These are phyloP conservation scores for Lanistes nyassanus DNA, from an alignment of 1,140 invertebrate genomes.

Conservation along the genomic window DNA sequence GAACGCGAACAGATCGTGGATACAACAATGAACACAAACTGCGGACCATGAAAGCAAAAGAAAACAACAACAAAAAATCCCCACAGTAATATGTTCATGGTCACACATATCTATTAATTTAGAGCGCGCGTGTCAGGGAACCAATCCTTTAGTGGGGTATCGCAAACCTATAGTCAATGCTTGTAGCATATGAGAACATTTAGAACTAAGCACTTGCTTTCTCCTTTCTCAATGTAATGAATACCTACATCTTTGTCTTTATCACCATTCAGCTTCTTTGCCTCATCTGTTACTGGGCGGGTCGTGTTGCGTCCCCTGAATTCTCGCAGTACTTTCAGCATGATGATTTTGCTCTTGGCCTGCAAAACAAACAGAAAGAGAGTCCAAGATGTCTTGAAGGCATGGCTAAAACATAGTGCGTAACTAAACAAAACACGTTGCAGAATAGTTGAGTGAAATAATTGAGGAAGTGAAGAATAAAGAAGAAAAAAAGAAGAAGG, in stretches of 20 bases:
- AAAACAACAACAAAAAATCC: too few relatives aligned
- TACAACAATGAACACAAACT: too few relatives aligned
- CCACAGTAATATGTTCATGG: too few relatives aligned
- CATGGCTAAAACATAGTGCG: background rate
- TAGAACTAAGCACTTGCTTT: too few relatives aligned
- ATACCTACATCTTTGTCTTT: conserved; percentile 28
- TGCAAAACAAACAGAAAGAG: conserved; percentile 36
- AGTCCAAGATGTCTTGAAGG: background rate
- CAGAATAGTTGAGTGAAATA: conserved; percentile 5
- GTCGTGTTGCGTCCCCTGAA: conserved; percentile 52
- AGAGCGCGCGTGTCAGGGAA: too few relatives aligned
- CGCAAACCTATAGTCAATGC: too few relatives aligned
- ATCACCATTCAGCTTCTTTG: conserved; percentile 24
- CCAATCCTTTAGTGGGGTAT: too few relatives aligned
- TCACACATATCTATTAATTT: too few relatives aligned
- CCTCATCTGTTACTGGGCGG: conserved; percentile 46
- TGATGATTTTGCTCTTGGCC: conserved; percentile 65
- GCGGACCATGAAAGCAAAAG: too few relatives aligned
- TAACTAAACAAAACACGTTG: background rate
- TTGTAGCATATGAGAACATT: too few relatives aligned
- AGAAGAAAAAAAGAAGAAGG: background rate
- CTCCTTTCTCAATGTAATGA: too few relatives aligned
- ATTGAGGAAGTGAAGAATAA: background rate
- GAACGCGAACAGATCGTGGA: too few relatives aligned
- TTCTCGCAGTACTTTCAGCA: conserved; percentile 64